Percentiles rank a stretch among this genome's conserved stretches.
Evolutionary conservation across 2,888 invertebrate species (phyloP).

Genomic region (Caenorhabditis panamensis): DNA sequence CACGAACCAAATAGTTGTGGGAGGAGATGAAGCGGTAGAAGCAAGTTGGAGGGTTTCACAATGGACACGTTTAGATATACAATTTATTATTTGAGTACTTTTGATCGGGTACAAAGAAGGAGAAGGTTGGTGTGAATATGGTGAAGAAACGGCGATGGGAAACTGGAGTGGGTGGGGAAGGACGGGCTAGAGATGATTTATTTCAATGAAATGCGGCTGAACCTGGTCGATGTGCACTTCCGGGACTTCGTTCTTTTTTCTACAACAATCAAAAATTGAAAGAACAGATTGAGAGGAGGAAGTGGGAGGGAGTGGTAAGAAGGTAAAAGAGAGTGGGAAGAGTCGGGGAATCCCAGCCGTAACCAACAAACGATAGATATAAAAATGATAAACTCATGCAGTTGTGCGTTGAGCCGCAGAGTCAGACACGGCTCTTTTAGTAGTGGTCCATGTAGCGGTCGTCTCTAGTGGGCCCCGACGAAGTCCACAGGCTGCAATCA

Average conservation of each 20-base stretch:
- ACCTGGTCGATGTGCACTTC: conserved; percentile 27
- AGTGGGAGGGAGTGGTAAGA: too few species aligned
- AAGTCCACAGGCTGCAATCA: conserved; percentile 59
- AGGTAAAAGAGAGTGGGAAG: background rate
- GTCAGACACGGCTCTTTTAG: conserved; percentile 11
- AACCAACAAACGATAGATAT: conserved; percentile 6
- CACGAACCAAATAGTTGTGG: background rate
- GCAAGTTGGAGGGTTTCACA: conserved; percentile 8
- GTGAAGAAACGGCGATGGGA: background rate
- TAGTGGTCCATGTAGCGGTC: conserved; percentile 63
- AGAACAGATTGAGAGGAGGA: conserved; percentile 9
- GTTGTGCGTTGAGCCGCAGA: background rate
- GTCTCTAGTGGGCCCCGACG: conserved; percentile 36
- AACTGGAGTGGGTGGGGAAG: background rate
- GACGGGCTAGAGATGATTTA: conserved; percentile 39
- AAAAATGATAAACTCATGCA: conserved; percentile 15
- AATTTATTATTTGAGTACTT: conserved; percentile 10
- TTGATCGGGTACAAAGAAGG: conserved; percentile 24
- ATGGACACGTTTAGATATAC: conserved; percentile 10
- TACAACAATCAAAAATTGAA: conserved; percentile 12
- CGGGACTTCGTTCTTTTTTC: conserved; percentile 11
- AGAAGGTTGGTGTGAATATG: background rate
- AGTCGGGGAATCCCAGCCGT: background rate
- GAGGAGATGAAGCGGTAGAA: conserved; percentile 9
- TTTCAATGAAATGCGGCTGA: conserved; percentile 52